Evolutionary conservation across 2,113 vertebrate genomes (phyloP), one percentile per base, ranked within the genome.

Genomic region (Neogobius melanostomus): DNA sequence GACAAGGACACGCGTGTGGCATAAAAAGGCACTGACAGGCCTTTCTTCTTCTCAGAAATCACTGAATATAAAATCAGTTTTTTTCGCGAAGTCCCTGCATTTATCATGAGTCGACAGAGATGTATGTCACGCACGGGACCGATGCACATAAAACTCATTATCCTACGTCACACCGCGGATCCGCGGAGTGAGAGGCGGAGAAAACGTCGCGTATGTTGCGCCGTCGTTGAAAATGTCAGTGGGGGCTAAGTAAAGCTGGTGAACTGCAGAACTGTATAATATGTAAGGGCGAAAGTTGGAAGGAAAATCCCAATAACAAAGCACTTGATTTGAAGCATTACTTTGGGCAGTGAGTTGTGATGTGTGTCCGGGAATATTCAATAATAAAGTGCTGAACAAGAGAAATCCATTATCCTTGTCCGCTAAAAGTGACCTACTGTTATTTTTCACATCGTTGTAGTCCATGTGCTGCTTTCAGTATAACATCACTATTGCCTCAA

Each of bases 91-190:
- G 21, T 72, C 61, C 69, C 52, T 2, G 8, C 78, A 84, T 91
- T 86, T 71, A 85, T 89, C 79, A 84, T 68, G 10, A 48, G n/a
- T 42, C 77, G 87, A 85, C 86, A 84, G 76, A 82, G 77, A 91
- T 82, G 21, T 89, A 82, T 84, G 82, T 77, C 79, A 74, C 6
- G 54, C 71, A 69, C 47, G 72, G 77, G 82, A 71, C 84, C 51
- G 59, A 69, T 57, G 82, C 82, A 76, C 79, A 79, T 81, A 66
- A 81, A 89, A 76, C 8, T 71, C 81, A 91, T 88, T 84, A 87
- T 84, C 83, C 77, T 83, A 87, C 47, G 79, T 87, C 87, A 82
- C 15, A 65, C 75, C 79, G 72, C 66, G 76, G 74, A 52, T 60
- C 75, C 59, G 47, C 42, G 10, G 53, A 16, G 64, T 75, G 64